These are phyloP conservation scores for Stegastes partitus DNA, from an alignment of 2,113 vertebrate genomes.

Conservation along the genomic window DNA sequence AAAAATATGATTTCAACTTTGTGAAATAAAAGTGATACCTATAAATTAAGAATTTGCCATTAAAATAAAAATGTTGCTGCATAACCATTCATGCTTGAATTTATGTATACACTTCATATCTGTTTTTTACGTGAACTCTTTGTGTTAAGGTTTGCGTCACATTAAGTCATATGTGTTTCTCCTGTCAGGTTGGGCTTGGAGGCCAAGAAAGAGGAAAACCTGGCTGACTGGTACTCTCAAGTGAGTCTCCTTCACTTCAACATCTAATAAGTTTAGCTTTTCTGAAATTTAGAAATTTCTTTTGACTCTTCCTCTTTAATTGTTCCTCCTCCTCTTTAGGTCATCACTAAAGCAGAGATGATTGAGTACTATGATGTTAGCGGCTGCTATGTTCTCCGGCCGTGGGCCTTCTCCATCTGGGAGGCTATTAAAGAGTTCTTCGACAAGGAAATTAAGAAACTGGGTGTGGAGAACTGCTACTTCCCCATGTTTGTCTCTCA, in stretches of 20 bases:
- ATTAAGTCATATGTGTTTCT: conserved; percentile 14
- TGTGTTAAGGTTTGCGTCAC: background rate
- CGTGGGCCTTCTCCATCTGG: conserved; percentile 96
- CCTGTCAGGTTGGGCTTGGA: conserved; percentile 92
- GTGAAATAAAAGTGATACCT: no score
- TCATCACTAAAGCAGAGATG: conserved; percentile 99
- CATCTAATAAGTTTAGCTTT: rapidly evolving
- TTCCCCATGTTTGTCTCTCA: conserved; percentile 99
- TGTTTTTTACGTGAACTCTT: background rate
- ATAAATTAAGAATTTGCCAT: background rate
- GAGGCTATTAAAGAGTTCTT: conserved; percentile 95
- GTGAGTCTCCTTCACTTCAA: conserved; percentile 68
- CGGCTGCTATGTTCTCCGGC: conserved; percentile 96
- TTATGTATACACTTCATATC: no score
- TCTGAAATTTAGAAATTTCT: background rate
- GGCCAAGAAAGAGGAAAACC: conserved; percentile 96
- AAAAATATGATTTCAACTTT: no score
- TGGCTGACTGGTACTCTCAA: conserved; percentile 98
- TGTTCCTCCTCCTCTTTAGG: conserved; percentile 79
- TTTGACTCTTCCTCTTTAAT: background rate
- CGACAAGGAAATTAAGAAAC: conserved; percentile 93
- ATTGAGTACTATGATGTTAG: conserved; percentile 99
- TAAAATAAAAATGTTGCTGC: rapidly evolving
- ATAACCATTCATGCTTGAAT: background rate
- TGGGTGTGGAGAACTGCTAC: conserved; percentile 99